Base-by-base conservation (phyloP, 2,888 invertebrate genomes). In the Parnassius mnemosyne region DNA sequence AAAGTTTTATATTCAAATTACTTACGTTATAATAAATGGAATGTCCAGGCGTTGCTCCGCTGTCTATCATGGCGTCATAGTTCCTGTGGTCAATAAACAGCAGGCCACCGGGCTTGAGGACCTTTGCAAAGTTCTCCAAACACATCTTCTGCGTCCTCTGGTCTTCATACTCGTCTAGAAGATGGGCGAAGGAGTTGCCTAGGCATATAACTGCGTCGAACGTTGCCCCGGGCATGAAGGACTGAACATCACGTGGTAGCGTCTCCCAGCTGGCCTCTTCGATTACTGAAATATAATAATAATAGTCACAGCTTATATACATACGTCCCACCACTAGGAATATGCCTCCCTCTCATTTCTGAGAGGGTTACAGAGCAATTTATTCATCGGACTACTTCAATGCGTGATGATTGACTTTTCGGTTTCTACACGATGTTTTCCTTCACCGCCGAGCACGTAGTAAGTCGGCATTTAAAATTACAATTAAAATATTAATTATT, bases 181-280 rank as follows among this genome's bases (percentile, higher is more conserved):
- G 93, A 87, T 97, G 97, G 60, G 97, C 97, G 81, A 97, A 97
- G 1, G 97, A 97, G 84, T 97, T 97, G 54, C 97, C 97, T 58
- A 97, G 89, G 78, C 97, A 97, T 68, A 97, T 95, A 43, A 97
- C 96, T 0, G 97, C 97, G 86, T 97, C 97, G 78, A 97, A 97
- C 60, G 94, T 94, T 11, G 92, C 93, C 3, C 92, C 93, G 1
- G 94, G 92, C 0, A 94, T 76, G 67, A 94, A 88, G 1, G 87
- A 73, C 57, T 93, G 87, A 43, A 97, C 93, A 76, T 97, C 97
- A 46, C 95, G 93, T 5, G 95, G 94, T 3, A 97, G 80, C 0
- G 95, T 95, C 71, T 97, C 85, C 97, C 97, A 97, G 80, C 97
- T 97, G 0, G 97, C 97, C 89, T 97, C 97, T 81, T 97, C 97